A percentile compares a stretch with the other conserved stretches of the same genome.
Conservation (phyloP, 2,113 vertebrate species). For the Brachyhypopomus gauderio region DNA sequence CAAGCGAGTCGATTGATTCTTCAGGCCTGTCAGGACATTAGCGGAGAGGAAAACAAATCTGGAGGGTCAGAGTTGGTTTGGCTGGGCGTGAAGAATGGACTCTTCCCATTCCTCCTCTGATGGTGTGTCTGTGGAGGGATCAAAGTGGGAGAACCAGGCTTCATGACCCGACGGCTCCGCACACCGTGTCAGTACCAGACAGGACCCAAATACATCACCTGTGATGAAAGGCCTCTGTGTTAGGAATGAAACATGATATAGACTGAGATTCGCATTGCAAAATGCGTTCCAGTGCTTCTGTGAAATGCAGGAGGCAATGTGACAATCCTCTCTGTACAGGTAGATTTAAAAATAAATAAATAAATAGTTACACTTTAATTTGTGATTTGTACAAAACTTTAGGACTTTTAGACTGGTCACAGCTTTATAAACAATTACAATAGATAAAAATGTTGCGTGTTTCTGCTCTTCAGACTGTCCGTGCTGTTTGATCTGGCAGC, state of each 20-base stretch:
- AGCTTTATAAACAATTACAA: slow-evolving; percentile 46
- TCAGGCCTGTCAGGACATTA: slow-evolving; percentile 77
- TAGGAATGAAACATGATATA: slow-evolving; percentile 42
- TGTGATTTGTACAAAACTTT: slow-evolving; percentile 17
- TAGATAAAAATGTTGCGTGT: slow-evolving; percentile 37
- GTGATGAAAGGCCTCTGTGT: slow-evolving; percentile 49
- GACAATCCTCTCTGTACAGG: background rate
- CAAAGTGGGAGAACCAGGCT: slow-evolving; percentile 70
- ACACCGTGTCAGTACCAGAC: slow-evolving; percentile 38
- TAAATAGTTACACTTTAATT: slow-evolving; percentile 56
- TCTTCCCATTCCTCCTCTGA: slow-evolving; percentile 76
- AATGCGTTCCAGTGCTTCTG: slow-evolving; percentile 29
- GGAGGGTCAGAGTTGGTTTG: slow-evolving; percentile 65
- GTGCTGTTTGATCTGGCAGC: slow-evolving; percentile 72
- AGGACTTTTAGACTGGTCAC: slow-evolving; percentile 24
- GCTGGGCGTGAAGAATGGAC: slow-evolving; percentile 76
- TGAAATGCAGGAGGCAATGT: slow-evolving; percentile 21
- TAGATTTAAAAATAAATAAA: slow-evolving; percentile 46
- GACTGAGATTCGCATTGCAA: slow-evolving; percentile 11
- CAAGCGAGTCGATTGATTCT: slow-evolving; percentile 74
- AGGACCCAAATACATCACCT: slow-evolving; percentile 51
- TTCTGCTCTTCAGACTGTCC: slow-evolving; percentile 54
- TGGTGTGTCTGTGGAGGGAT: slow-evolving; percentile 66
- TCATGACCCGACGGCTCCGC: slow-evolving; percentile 62
- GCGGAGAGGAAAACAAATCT: slow-evolving; percentile 76